Evolutionary conservation across 2,888 invertebrate species (phyloP), one percentile per base, ranked within the genome.

Genomic region (Chydorus sphaericus): DNA sequence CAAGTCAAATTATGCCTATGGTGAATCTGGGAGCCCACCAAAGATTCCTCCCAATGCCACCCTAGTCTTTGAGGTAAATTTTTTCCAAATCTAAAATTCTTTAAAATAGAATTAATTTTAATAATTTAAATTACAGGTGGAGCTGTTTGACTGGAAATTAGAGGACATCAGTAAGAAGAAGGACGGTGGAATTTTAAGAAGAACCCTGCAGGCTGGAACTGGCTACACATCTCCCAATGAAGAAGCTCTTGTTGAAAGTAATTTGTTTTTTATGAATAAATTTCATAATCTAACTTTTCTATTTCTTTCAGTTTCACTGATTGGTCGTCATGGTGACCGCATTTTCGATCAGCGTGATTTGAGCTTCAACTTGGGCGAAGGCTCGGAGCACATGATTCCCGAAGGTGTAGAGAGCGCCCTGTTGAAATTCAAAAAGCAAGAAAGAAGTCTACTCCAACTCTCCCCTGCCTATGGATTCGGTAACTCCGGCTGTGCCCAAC

Each of bases 1-100:
- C 72, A 81, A 83, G 53, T 77, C 93, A 0, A 82, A 89, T 58
- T 96, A 92, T 72, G 96, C 90, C 0, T 96, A 96, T 66, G 94
- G 94, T 5, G 77, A 77, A 60, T 67, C 70, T 28, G 94, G 93
- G 57, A 83, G 81, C 64, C 85, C 85, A 1, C 92, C 93, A 2
- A 84, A 79, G 65, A 94, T 97, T 62, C 92, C 92, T 28, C 82
- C 88, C 8, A 79, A 89, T 68, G 75, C 94, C 0, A 89, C 88
- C 0, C 73, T 98, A 5, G 80, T 86, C 63, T 92, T 92, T 75
- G 89, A 90, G 77, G 89, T 88, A 69, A 67, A 66, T 63, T 37
- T 57, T 50, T 48, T 20, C 26, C 18, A 28, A 6, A 38, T 20
- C 33, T 23, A 30, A 37, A 52, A 48, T 53, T 39, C 36, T 39